Percentiles rank a stretch among this genome's conserved stretches.
These are phyloP conservation scores for Eurois occulta DNA, from an alignment of 2,888 invertebrate species.

Conservation along the genomic window DNA sequence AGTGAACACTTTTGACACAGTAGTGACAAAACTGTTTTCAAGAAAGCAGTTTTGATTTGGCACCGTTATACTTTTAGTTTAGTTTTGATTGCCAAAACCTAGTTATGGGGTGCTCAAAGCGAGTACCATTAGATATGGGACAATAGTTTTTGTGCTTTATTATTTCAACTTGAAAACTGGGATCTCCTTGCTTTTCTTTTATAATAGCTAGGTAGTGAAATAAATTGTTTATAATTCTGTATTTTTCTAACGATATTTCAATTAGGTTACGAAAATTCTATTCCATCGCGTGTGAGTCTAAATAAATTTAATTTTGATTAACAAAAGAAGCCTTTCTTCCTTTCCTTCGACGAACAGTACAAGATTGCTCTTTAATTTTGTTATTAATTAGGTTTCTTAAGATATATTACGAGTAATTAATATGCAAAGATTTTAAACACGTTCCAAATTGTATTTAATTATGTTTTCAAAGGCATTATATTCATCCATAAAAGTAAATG, in stretches of 20 bases:
- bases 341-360: neutral
- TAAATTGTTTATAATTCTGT: neutral
- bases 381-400: slow-evolving; percentile 13
- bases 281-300: neutral
- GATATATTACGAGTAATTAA: slow-evolving; percentile 37
- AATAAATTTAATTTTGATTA: slow-evolving; percentile 8
- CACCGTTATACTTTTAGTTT: slow-evolving; percentile 31
- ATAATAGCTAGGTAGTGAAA: neutral
- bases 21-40: slow-evolving; percentile 36
- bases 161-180: neutral
- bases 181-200: neutral
- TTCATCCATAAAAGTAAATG: slow-evolving; percentile 55
- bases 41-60: slow-evolving; percentile 38
- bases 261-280: neutral
- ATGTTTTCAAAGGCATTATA: slow-evolving; percentile 53
- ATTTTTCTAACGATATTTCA: too few relatives aligned
- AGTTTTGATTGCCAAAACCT: slow-evolving; percentile 43
- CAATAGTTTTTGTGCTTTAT: neutral
- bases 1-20: slow-evolving; percentile 32
- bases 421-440: slow-evolving; percentile 44
- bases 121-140: slow-evolving; percentile 5
- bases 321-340: slow-evolving; percentile 3
- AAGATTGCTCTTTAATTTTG: slow-evolving; percentile 22
- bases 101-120: neutral
- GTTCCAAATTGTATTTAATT: slow-evolving; percentile 53